A percentile compares a stretch with the other conserved stretches of the same genome.
Conservation (phyloP, 1,140 invertebrate genomes). For the Carcinoscorpius rotundicauda region DNA sequence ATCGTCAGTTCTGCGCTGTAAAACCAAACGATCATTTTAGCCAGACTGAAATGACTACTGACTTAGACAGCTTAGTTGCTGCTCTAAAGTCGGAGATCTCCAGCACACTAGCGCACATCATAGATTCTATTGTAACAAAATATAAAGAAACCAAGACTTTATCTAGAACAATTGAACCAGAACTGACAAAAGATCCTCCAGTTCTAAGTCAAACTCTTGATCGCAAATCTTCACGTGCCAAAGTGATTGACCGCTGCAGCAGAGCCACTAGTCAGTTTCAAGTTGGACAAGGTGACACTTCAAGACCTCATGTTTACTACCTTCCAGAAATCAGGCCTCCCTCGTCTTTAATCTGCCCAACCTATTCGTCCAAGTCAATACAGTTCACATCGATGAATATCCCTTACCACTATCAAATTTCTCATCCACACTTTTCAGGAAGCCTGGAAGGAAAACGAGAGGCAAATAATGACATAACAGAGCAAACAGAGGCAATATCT, state of each 20-base stretch:
- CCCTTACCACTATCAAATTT: neutral
- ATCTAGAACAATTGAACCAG: conserved; percentile 31
- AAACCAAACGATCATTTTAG: conserved; percentile 17
- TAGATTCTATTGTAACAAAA: conserved; percentile 72
- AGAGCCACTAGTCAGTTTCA: conserved; percentile 32
- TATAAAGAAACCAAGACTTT: conserved; percentile 47
- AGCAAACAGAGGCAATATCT: conserved; percentile 84
- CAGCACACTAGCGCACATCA: conserved; percentile 64
- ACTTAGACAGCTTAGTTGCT: conserved; percentile 74
- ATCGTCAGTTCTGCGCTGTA: conserved; percentile 15
- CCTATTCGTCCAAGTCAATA: neutral
- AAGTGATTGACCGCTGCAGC: conserved; percentile 51
- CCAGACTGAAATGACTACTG: conserved; percentile 28
- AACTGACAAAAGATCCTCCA: conserved; percentile 4
- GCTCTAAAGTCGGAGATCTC: conserved; percentile 79
- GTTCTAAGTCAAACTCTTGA: conserved; percentile 54
- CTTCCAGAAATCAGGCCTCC: neutral
- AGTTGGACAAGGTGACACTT: neutral
- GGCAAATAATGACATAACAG: conserved; percentile 46
- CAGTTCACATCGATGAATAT: neutral
- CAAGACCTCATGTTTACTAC: too few species aligned
- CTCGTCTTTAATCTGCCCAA: neutral
- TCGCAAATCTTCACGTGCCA: conserved; percentile 63
- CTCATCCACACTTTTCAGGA: neutral
- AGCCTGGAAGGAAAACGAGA: neutral